phyloP scores from a whole-genome alignment of 2,888 invertebrate genomes.

The Leptinotarsa haldemani region DNA sequence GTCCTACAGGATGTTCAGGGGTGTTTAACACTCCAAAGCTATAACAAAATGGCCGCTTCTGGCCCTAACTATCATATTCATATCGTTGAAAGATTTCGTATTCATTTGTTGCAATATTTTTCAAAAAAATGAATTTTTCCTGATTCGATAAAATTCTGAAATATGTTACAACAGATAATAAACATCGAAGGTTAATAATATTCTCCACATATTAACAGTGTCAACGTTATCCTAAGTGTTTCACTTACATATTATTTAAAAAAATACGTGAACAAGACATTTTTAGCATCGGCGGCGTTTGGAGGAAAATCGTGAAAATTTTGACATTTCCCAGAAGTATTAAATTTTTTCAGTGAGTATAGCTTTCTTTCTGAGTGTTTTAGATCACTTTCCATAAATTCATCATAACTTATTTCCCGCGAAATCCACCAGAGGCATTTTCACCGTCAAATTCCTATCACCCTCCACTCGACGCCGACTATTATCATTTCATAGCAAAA shows the following conservation, averaged over 20 bases:
- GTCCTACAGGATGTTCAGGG: too few relatives aligned
- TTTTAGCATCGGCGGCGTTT: slow-evolving; percentile 21
- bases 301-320: background rate
- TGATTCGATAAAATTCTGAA: slow-evolving; percentile 41
- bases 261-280: slow-evolving; percentile 35
- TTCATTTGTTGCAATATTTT: slow-evolving; percentile 1
- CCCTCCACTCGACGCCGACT: background rate
- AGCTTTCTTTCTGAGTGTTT: background rate
- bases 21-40: too few relatives aligned
- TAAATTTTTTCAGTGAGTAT: background rate
- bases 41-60: too few relatives aligned
- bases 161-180: slow-evolving; percentile 46
- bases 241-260: slow-evolving; percentile 33
- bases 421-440: too few relatives aligned
- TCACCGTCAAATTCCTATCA: too few relatives aligned
- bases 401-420: too few relatives aligned
- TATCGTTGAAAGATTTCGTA: background rate
- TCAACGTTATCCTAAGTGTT: slow-evolving; percentile 39
- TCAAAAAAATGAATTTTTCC: slow-evolving; percentile 7
- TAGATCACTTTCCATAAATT: too few relatives aligned
- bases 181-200: slow-evolving; percentile 42
- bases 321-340: background rate
- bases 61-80: too few relatives aligned
- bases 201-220: slow-evolving; percentile 44
- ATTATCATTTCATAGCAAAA: slow-evolving; percentile 34